phyloP scores from a whole-genome alignment of 2,113 vertebrate species.

The Scartelaos histophorus region DNA sequence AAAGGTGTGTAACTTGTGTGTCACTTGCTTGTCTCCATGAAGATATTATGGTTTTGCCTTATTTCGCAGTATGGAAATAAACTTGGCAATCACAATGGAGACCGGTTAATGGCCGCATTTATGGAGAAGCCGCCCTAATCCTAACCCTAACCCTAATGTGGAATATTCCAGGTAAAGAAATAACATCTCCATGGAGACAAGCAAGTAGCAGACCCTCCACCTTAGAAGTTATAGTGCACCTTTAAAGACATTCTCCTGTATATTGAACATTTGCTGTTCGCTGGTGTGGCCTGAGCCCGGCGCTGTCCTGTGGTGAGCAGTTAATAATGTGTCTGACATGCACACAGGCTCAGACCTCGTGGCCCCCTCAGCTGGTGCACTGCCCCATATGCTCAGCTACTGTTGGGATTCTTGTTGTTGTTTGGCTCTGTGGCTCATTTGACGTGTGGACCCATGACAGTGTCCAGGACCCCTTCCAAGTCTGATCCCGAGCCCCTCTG shows the following conservation, averaged over 20 bases:
- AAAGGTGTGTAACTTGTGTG: too few species aligned
- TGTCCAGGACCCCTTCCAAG: conserved; percentile 73
- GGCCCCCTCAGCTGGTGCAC: conserved; percentile 70
- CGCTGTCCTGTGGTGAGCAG: conserved; percentile 47
- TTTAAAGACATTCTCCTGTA: background rate
- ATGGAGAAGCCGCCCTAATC: too few species aligned
- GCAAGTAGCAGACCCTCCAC: too few species aligned
- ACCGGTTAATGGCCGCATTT: too few species aligned
- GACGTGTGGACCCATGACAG: conserved; percentile 74
- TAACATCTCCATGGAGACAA: too few species aligned
- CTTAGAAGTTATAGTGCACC: too few species aligned
- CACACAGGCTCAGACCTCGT: conserved; percentile 58
- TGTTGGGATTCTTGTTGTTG: conserved; percentile 74
- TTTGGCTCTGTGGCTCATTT: conserved; percentile 70
- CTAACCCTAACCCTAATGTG: too few species aligned
- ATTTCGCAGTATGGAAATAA: too few species aligned
- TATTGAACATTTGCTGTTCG: background rate
- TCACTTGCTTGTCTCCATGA: too few species aligned
- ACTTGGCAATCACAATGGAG: too few species aligned
- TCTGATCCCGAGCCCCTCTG: conserved; percentile 38
- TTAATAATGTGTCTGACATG: conserved; percentile 38
- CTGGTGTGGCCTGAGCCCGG: background rate
- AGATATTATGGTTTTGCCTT: too few species aligned
- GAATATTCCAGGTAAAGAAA: too few species aligned
- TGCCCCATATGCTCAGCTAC: conserved; percentile 73